Conservation (phyloP, 2,797 vertebrate genomes). For the Sebastes flavidus region DNA sequence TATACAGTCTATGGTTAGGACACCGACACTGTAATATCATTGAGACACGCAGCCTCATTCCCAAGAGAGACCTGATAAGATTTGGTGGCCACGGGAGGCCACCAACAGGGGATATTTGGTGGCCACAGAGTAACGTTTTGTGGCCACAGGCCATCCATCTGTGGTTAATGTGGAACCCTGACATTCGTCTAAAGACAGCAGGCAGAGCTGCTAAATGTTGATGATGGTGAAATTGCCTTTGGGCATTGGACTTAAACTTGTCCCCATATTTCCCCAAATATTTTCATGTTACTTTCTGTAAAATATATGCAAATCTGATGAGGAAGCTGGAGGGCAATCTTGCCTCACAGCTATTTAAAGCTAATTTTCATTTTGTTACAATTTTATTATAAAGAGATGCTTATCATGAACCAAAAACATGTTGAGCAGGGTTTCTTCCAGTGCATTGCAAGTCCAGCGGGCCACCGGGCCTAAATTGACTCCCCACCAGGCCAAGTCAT, state of each 20-base stretch:
- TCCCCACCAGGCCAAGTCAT: no score
- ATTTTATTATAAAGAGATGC: neutral
- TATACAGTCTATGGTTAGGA: no score
- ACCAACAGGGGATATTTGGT: no score
- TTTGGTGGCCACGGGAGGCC: no score
- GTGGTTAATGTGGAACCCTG: no score
- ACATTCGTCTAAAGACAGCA: neutral
- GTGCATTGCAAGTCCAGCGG: no score
- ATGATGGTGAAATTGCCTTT: neutral
- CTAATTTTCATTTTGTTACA: neutral
- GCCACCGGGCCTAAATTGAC: no score
- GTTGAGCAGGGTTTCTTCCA: neutral
- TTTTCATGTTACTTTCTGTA: conserved; percentile 3
- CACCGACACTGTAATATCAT: no score
- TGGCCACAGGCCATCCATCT: no score
- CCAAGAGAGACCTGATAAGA: no score
- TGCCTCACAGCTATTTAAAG: neutral
- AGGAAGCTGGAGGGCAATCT: neutral
- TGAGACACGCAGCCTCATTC: no score
- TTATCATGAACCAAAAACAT: neutral
- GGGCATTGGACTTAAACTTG: neutral
- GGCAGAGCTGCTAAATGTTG: neutral
- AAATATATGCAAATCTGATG: neutral
- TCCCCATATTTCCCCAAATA: neutral
- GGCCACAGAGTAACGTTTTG: no score